A percentile compares a stretch with the other conserved stretches of the same genome.
These are phyloP conservation scores for Drepanosiphum platanoidis DNA, from an alignment of 2,888 invertebrate species.

Conservation along the genomic window DNA sequence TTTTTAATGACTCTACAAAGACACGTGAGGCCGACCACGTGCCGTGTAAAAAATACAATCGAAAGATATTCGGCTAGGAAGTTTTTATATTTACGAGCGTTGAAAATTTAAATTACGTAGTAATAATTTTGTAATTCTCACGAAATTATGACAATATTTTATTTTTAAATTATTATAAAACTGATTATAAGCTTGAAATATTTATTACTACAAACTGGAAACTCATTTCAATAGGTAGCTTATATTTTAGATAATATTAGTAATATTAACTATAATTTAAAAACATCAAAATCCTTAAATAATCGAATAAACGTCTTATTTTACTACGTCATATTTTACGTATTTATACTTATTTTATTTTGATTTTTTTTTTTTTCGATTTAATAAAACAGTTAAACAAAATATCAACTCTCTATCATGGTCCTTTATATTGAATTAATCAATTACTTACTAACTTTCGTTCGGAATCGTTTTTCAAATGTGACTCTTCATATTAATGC, in stretches of 20 bases:
- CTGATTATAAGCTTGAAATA: background rate
- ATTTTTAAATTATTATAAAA: background rate
- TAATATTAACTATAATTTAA: too few relatives aligned
- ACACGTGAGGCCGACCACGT: background rate
- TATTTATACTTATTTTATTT: too few relatives aligned
- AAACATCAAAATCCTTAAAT: too few relatives aligned
- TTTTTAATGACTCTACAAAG: background rate
- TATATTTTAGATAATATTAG: too few relatives aligned
- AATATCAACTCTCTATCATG: too few relatives aligned
- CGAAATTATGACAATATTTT: background rate
- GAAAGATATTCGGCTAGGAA: background rate
- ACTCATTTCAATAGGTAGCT: background rate
- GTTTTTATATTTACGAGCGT: too few relatives aligned
- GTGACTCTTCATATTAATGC: background rate
- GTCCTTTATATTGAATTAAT: too few relatives aligned
- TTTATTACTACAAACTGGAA: background rate
- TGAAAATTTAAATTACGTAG: background rate
- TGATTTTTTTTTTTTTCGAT: too few relatives aligned
- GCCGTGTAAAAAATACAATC: background rate
- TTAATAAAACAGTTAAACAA: too few relatives aligned
- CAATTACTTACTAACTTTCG: too few relatives aligned
- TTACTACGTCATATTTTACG: background rate
- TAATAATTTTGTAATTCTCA: too few relatives aligned
- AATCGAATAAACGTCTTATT: background rate
- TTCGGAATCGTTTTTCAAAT: too few relatives aligned